Conservation (phyloP, 1,140 invertebrate genomes). For the Pristionchus pacificus region DNA sequence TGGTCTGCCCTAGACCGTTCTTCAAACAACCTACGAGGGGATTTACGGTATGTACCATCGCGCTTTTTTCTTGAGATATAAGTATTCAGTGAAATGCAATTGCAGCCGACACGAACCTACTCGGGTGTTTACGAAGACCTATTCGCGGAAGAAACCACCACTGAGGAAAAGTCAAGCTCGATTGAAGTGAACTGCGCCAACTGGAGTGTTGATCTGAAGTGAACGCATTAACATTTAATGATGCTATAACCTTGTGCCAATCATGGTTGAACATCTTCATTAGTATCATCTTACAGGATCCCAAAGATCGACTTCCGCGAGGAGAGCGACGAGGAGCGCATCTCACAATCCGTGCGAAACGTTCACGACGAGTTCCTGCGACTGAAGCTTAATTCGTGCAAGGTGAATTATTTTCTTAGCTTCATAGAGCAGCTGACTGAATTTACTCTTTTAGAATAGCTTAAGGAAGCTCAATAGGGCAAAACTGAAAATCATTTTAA, state of each 20-base stretch:
- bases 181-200: constrained; percentile 8
- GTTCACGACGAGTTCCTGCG: background rate
- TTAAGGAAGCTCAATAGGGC: no score
- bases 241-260: background rate
- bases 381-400: background rate
- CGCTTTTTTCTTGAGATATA: background rate
- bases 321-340: background rate
- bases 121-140: constrained; percentile 22
- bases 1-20: constrained; percentile 25
- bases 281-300: background rate
- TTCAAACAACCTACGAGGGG: constrained; percentile 15
- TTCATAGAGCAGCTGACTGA: no score
- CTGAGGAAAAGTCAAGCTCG: background rate
- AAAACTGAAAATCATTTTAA: no score
- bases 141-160: background rate
- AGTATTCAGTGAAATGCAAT: background rate
- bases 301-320: background rate
- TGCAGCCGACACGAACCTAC: background rate
- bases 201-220: constrained; percentile 8
- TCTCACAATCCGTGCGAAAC: background rate
- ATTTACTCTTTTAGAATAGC: no score
- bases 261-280: background rate
- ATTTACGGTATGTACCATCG: background rate
- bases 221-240: no score
- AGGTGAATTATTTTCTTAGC: no score